These are phyloP conservation scores for Acleris holmiana DNA, from an alignment of 2,888 invertebrate genomes.

Conservation along the genomic window DNA sequence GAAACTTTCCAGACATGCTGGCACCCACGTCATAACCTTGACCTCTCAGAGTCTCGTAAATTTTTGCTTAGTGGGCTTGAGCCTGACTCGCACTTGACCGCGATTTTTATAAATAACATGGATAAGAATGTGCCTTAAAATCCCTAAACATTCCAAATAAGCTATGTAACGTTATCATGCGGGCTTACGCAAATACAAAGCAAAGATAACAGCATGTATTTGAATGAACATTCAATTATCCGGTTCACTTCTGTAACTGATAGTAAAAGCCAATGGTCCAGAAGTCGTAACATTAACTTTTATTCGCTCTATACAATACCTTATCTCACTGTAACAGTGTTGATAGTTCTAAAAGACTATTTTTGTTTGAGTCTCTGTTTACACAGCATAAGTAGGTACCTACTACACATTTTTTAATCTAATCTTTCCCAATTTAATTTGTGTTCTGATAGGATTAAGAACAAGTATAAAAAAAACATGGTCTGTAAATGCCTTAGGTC, in stretches of 20 bases:
- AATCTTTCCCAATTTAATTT: no score
- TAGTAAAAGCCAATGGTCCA: conserved; percentile 5
- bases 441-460: no score
- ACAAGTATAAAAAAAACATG: no score
- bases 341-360: not conserved
- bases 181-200: conserved; percentile 1
- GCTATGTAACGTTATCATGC: conserved; percentile 5
- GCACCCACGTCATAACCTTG: no score
- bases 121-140: no score
- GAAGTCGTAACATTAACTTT: conserved; percentile 1
- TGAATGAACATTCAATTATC: conserved; percentile 4
- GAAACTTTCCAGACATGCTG: no score
- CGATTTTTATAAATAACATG: not conserved
- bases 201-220: conserved; percentile 5
- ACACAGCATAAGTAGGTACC: no score
- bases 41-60: no score
- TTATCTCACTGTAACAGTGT: not conserved
- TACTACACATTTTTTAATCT: no score
- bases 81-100: not conserved
- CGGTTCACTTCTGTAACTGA: conserved; percentile 1
- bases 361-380: no score
- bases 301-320: not conserved
- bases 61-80: not conserved
- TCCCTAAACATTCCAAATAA: not conserved
- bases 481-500: no score